These are phyloP conservation scores for Daubentonia madagascariensis DNA, from an alignment of 2,113 vertebrate genomes.

Conservation along the genomic window DNA sequence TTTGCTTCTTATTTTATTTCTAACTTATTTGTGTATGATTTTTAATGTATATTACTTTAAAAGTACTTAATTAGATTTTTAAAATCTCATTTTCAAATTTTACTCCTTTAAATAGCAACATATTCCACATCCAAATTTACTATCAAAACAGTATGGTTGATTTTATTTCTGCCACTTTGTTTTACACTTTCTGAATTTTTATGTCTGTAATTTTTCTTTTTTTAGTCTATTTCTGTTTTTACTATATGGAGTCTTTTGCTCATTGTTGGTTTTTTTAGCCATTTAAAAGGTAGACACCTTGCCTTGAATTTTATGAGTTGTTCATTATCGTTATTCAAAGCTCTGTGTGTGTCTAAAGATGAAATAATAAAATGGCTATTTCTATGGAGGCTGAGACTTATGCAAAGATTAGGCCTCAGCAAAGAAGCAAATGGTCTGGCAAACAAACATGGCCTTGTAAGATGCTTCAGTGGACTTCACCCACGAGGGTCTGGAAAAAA, in stretches of 20 bases:
- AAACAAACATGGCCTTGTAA: neutral
- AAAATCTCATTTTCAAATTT: neutral
- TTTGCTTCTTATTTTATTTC: neutral
- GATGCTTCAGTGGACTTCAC: neutral
- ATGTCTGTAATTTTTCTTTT: neutral
- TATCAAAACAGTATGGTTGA: neutral
- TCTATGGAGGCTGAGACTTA: neutral
- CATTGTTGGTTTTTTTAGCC: neutral
- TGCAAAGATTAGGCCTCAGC: neutral
- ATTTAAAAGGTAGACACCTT: neutral
- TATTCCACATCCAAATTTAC: neutral
- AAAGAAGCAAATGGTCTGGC: neutral
- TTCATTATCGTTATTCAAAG: neutral
- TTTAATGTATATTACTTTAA: neutral
- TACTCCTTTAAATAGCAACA: neutral
- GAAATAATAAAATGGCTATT: neutral
- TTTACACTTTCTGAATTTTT: neutral
- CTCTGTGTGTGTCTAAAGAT: neutral
- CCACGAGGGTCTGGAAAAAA: neutral
- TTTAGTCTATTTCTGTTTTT: neutral
- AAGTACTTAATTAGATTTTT: neutral
- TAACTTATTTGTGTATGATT: neutral
- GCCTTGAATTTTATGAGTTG: neutral
- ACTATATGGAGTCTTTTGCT: neutral
- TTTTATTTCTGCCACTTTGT: neutral